These are phyloP conservation scores for Nyctereutes procyonoides DNA, from an alignment of 2,113 vertebrate species.

Conservation along the genomic window DNA sequence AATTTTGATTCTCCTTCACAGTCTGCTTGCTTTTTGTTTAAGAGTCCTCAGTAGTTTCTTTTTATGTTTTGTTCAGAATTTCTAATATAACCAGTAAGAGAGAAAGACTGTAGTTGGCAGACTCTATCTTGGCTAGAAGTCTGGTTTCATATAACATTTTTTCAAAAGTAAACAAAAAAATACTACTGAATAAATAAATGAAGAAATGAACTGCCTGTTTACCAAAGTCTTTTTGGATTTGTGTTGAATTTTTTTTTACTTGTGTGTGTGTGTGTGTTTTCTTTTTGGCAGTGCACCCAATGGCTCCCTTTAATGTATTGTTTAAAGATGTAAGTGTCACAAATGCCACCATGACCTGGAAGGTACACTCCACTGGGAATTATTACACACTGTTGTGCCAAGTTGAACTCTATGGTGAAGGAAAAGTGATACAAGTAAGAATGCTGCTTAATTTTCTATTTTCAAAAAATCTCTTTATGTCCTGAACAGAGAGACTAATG, in stretches of 20 bases:
- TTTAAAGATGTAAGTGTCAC: conserved; percentile 45
- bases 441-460: neutral
- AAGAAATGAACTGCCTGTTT: neutral
- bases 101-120: neutral
- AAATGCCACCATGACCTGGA: conserved; percentile 81
- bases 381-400: conserved; percentile 81
- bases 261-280: neutral
- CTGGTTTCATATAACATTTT: neutral
- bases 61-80: neutral
- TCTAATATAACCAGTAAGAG: neutral
- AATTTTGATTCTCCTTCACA: neutral
- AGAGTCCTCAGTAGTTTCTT: neutral
- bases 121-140: neutral
- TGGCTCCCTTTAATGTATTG: conserved; percentile 68
- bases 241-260: neutral
- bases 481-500: neutral
- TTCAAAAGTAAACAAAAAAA: neutral
- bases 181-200: neutral
- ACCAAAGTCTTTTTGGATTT: neutral
- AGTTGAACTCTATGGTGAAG: conserved; percentile 65
- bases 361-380: neutral
- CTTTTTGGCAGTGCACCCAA: conserved; percentile 84
- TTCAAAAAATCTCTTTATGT: neutral
- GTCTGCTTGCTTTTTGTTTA: neutral
- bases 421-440: conserved; percentile 79